phyloP scores from a whole-genome alignment of 1,140 invertebrate species.

The Sycobia sp. region DNA sequence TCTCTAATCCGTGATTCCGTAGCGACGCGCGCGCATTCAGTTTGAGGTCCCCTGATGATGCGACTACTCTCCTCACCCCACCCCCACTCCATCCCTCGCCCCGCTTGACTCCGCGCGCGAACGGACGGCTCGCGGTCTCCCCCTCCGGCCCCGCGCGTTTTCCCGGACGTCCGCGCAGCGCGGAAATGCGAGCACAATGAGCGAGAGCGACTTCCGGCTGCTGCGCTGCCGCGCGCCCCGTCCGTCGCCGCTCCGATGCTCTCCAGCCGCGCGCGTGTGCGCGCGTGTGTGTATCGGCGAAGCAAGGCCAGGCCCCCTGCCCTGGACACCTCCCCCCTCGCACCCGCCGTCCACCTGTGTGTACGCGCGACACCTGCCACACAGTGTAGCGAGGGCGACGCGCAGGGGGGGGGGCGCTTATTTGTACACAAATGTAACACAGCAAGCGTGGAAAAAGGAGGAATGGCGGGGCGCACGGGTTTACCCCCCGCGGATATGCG shows the following conservation, averaged over 20 bases:
- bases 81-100: slow-evolving; percentile 1
- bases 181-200: slow-evolving; percentile 59
- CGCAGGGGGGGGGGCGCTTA: too few relatives aligned
- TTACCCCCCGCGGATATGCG: slow-evolving; percentile 5
- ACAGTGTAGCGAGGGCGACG: too few relatives aligned
- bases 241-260: slow-evolving; percentile 20
- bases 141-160: slow-evolving; percentile 42
- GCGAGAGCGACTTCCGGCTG: slow-evolving; percentile 47
- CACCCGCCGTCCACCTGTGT: too few relatives aligned
- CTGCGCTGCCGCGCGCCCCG: slow-evolving; percentile 27
- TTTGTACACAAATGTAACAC: too few relatives aligned
- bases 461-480: background rate
- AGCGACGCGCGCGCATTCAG: slow-evolving; percentile 30
- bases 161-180: slow-evolving; percentile 57
- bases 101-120: slow-evolving; percentile 36
- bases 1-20: slow-evolving; percentile 61
- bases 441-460: too few relatives aligned
- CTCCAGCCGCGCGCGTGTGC: too few relatives aligned
- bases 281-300: background rate
- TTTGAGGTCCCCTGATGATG: too few relatives aligned
- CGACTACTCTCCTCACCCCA: too few relatives aligned
- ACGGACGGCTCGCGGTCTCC: background rate
- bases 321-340: slow-evolving; percentile 18
- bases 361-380: too few relatives aligned
- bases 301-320: slow-evolving; percentile 7